Base-by-base conservation (phyloP, 2,113 vertebrate genomes). In the Ranitomeya variabilis region DNA sequence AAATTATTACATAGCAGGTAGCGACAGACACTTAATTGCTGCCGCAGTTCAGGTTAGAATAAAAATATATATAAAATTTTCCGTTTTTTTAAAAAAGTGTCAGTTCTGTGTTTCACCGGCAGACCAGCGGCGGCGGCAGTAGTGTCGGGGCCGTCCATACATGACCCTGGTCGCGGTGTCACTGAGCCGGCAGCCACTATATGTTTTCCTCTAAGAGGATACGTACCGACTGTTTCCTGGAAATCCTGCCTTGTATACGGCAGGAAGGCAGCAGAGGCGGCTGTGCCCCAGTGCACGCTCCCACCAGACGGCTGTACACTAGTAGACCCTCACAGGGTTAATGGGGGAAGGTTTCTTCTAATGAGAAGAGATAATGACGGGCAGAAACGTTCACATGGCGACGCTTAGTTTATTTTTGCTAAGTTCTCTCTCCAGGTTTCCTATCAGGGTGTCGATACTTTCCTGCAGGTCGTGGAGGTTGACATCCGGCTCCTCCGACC, bases 381-480 rank as follows among this genome's bases (percentile, higher is more conserved):
- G 74, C 21, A 66, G 59, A 59, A 54, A 23, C 55, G 1, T 37
- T 97, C 93, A 98, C 60, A 94, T 97, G 86, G 96, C 96, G 59
- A 95, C 94, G 23, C 96, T 97, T 60, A 98, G 92, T 90, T 97
- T 99, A 92, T 97, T 99, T 93, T 99, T 99, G 94, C 97, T 99
- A 86, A 99, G 97, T 91, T 99, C 98, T 91, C 95, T 92, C 93
- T 99, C 98, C 92, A 99, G 94, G 94, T 99, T 99, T 92, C 98
- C 97, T 91, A 99, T 98, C 88, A 99, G 93, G 7, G 95, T 96
- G 92, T 99, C 98, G 9, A 99, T 99, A 91, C 98, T 99, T 94
- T 99, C 98, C 93, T 99, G 98, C 90, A 99, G 95, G 92, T 99
- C 97, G 90, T 94, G 96, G 92, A 99, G 97, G 95, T 99, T 97